Base-by-base conservation (phyloP, 2,888 invertebrate genomes). In the Unio pictorum region DNA sequence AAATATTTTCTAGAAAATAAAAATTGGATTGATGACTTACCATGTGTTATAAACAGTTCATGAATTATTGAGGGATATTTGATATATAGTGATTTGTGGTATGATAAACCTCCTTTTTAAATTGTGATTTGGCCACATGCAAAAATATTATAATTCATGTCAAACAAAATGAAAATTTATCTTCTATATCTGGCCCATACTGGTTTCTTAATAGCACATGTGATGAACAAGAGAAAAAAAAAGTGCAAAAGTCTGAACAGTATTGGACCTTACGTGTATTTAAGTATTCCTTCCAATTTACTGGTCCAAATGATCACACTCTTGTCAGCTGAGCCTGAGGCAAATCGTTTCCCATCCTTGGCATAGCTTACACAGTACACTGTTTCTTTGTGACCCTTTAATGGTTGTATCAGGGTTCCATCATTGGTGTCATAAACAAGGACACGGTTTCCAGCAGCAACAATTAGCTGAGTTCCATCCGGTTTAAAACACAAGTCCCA, bases 291-390 rank as follows among this genome's bases (percentile, higher is more conserved):
- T 91, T 98, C 98, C 85, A 99, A 93, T 91, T 97, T 96, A 55
- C 94, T 95, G 1, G 96, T 97, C 99, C 99, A 99, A 80, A 99
- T 95, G 76, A 99, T 99, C 63, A 99, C 98, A 89, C 95, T 95
- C 91, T 98, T 98, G 89, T 99, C 99, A 4, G 97, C 95, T 85
- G 97, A 95, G 1, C 99, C 99, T 55, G 97, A 97, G 0, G 99
- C 98, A 93, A 99, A 99, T 84, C 96, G 94, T 87, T 96, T 96
- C 0, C 99, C 98, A 92, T 98, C 98, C 84, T 92, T 94, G 0
- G 98, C 95, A 91, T 97, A 99, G 56, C 95, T 94, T 0, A 97
- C 95, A 80, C 96, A 94, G 89, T 97, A 95, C 0, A 99, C 97
- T 23, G 94, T 93, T 75, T 98, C 98, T 90, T 97, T 98, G 89